phyloP scores from a whole-genome alignment of 2,797 vertebrate species.

The Kryptopterus vitreolus region DNA sequence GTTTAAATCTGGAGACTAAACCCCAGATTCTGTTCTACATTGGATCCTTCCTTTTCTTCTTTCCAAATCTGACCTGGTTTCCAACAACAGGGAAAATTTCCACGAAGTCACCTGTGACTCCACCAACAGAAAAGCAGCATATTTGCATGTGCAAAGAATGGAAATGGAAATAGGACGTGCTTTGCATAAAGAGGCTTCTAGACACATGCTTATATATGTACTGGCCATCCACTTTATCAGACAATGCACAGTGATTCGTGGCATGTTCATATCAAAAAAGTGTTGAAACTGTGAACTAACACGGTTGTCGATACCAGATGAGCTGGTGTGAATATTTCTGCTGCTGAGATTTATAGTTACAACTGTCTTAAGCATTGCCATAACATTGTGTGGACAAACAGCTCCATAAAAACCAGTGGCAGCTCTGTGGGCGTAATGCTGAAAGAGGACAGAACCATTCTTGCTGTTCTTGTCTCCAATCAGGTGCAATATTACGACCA shows the following conservation, averaged over 20 bases:
- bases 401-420: background rate
- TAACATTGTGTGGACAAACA: background rate
- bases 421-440: background rate
- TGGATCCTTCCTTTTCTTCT: background rate
- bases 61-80: background rate
- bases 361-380: background rate
- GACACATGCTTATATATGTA: background rate
- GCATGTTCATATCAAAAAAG: background rate
- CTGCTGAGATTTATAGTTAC: background rate
- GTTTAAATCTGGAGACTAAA: background rate
- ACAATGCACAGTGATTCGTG: background rate
- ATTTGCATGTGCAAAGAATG: conserved; percentile 74
- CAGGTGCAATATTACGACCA: too few relatives aligned
- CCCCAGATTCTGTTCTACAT: background rate
- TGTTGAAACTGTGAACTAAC: background rate
- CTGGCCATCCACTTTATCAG: background rate
- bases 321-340: background rate
- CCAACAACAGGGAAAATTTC: conserved; percentile 19
- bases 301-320: background rate
- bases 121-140: conserved; percentile 50
- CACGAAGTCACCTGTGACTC: conserved; percentile 36
- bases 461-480: background rate
- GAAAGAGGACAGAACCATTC: background rate
- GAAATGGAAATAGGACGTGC: conserved; percentile 70
- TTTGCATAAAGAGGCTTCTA: conserved; percentile 69